Evolutionary conservation across 2,888 invertebrate species (phyloP).

Genomic region (Stenurella melanura): DNA sequence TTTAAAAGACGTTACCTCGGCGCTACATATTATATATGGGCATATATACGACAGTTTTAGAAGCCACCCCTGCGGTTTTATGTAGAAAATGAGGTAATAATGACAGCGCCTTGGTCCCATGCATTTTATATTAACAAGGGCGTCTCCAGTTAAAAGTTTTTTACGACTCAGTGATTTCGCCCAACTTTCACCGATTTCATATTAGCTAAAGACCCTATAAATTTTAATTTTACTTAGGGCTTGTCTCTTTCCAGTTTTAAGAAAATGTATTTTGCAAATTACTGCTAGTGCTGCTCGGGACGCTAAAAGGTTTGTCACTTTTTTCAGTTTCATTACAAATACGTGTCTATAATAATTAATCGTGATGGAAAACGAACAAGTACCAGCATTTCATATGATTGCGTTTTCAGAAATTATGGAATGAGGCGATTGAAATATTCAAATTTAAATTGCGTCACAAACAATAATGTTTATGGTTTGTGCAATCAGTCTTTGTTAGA

Average conservation of each 20-base stretch:
- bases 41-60: slow-evolving; percentile 65
- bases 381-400: no score
- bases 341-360: background rate
- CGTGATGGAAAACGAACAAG: no score
- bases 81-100: slow-evolving; percentile 66
- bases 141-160: slow-evolving; percentile 65
- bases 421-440: no score
- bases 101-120: slow-evolving; percentile 65
- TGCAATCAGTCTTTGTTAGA: no score
- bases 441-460: no score
- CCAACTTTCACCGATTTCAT: slow-evolving; percentile 60
- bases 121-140: slow-evolving; percentile 65
- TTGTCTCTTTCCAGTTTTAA: slow-evolving; percentile 48
- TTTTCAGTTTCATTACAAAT: background rate
- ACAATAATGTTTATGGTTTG: no score
- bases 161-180: slow-evolving; percentile 57
- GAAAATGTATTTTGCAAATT: slow-evolving; percentile 36
- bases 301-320: slow-evolving; percentile 29
- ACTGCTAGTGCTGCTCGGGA: slow-evolving; percentile 2
- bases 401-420: no score
- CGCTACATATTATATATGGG: slow-evolving; percentile 60
- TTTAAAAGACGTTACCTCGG: slow-evolving; percentile 63
- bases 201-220: slow-evolving; percentile 60
- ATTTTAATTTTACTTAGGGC: slow-evolving; percentile 60
- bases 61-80: slow-evolving; percentile 64